phyloP scores from a whole-genome alignment of 2,113 vertebrate species.

The Mungos mungo region DNA sequence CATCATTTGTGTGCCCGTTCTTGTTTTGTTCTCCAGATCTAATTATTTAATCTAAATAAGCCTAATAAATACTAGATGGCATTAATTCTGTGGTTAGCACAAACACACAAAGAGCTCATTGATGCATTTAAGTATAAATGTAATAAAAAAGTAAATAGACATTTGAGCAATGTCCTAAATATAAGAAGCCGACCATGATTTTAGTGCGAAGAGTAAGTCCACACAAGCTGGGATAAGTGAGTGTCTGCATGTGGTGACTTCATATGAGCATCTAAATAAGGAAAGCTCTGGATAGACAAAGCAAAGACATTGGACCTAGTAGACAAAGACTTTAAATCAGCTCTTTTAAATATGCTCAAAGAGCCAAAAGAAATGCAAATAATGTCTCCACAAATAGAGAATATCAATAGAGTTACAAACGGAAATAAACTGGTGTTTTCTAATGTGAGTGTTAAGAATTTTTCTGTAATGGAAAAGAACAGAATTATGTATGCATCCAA shows the following conservation, averaged over 20 bases:
- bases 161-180: conserved; percentile 32
- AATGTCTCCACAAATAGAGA: background rate
- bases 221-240: background rate
- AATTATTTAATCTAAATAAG: background rate
- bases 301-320: background rate
- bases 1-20: background rate
- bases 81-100: background rate
- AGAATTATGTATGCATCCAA: background rate
- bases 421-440: background rate
- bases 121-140: background rate
- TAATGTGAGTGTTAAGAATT: background rate
- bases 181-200: background rate
- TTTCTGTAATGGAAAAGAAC: background rate
- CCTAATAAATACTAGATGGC: background rate
- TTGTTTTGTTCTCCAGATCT: background rate
- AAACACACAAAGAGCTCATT: background rate
- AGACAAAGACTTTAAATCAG: background rate
- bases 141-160: background rate
- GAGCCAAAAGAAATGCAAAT: background rate
- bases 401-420: background rate
- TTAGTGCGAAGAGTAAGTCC: background rate
- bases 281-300: background rate
- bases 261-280: background rate
- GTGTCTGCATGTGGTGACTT: conserved; percentile 1
- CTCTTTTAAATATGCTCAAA: background rate